Evolutionary conservation across 2,888 invertebrate genomes (phyloP), one percentile per base, ranked within the genome.

Genomic region (Elgonia sp.): DNA sequence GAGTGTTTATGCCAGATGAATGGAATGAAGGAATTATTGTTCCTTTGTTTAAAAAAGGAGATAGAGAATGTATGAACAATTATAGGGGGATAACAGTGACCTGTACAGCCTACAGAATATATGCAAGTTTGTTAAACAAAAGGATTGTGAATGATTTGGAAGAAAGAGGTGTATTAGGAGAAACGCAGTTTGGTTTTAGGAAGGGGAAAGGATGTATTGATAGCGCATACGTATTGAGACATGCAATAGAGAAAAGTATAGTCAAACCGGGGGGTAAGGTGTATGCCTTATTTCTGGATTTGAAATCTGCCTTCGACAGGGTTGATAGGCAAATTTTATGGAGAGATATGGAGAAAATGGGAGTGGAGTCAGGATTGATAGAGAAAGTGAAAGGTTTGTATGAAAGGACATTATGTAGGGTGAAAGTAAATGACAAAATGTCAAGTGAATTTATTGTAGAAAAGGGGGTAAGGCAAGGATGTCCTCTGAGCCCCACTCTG

Each of bases 401-500:
- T 55, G 37, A n/a, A 37, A 18, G 39, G 18, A 76, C 75, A 20
- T 39, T 20, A 29, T 20, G 63, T 76, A 76, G n/a, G 18, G 81
- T 70, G 5, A 72, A 20, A 18, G 39, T 69, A 9, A 21, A 37
- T 10, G 67, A 21, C 5, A n/a, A 29, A 29, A 29, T 8, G 14
- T 77, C 77, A 0, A 40, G 67, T n/a, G 55, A 39, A 29, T 77
- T 77, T 40, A 60, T 69, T 62, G 57, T 55, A 29, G 37, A 20
- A 20, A 81, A 72, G 14, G 93, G 93, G 4, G 93, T 94, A 0
- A 90, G 90, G 5, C 93, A 93, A 87, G 93, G 93, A 0, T 92
- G 92, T 86, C 93, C 94, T 0, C 80, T 93, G 0, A 93, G 92
- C 86, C 93, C 93, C 0, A 89, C 92, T 5, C 53, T 94, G 0